Percentiles rank a stretch among this genome's conserved stretches.
These are phyloP conservation scores for Tillus elongatus DNA, from an alignment of 2,888 invertebrate genomes.

Conservation along the genomic window DNA sequence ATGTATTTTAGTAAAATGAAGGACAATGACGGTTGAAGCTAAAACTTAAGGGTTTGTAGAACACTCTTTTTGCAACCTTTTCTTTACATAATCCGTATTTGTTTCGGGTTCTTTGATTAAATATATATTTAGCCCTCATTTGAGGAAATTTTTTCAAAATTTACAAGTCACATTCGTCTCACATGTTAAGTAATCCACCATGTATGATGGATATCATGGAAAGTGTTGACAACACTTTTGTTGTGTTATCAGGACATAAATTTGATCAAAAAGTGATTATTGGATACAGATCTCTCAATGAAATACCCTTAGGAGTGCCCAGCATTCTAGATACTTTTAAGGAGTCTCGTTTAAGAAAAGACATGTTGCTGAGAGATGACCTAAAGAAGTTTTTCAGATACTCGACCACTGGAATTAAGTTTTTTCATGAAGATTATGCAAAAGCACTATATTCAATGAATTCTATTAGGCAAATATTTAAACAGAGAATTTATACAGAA, in stretches of 20 bases:
- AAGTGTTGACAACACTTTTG: neutral
- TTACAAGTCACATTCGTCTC: slow-evolving; percentile 9
- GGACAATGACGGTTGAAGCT: too few species aligned
- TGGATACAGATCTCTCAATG: neutral
- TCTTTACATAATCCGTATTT: too few species aligned
- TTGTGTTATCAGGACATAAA: neutral
- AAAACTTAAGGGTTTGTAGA: too few species aligned
- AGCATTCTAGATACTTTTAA: neutral
- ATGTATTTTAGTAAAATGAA: too few species aligned
- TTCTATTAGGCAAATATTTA: neutral
- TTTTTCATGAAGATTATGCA: neutral
- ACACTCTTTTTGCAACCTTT: too few species aligned
- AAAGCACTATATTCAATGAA: neutral
- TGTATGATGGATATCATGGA: neutral
- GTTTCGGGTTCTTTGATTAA: too few species aligned
- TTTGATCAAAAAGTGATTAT: neutral
- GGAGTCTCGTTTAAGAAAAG: neutral
- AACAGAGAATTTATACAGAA: slow-evolving; percentile 1
- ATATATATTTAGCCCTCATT: slow-evolving; percentile 6
- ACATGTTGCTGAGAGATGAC: neutral
- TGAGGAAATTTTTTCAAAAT: too few species aligned
- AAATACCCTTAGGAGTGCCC: neutral
- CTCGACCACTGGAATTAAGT: slow-evolving; percentile 1
- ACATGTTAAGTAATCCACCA: neutral
- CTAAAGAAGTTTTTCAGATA: neutral